These are phyloP conservation scores for Brachionus manjavacas DNA, from an alignment of 1,140 invertebrate genomes.

Conservation along the genomic window DNA sequence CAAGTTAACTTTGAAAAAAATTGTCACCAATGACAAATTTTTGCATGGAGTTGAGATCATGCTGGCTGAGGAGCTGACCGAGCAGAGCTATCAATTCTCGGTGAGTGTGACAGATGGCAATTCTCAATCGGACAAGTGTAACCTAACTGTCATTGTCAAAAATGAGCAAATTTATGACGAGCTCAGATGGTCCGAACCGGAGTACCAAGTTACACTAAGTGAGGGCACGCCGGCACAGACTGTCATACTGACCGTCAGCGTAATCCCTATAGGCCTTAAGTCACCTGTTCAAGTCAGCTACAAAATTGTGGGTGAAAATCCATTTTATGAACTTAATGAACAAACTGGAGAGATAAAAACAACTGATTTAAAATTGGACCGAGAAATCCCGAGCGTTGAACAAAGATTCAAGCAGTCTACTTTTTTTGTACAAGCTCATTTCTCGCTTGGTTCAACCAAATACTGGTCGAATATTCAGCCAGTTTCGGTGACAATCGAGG, in stretches of 20 bases:
- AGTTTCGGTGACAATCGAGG: neutral
- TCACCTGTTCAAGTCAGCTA: neutral
- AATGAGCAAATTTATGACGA: conserved; percentile 8
- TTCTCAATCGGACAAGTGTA: neutral
- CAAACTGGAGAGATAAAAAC: conserved; percentile 4
- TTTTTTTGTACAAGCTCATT: conserved; percentile 5
- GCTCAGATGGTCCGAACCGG: neutral
- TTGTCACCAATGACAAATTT: neutral
- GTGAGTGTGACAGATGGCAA: neutral
- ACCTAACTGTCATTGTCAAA: neutral
- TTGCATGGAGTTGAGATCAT: neutral
- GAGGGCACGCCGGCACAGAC: neutral
- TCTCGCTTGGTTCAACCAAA: neutral
- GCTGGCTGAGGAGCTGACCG: neutral
- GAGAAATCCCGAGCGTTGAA: neutral
- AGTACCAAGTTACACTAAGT: neutral
- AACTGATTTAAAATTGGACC: neutral
- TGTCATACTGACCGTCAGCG: neutral
- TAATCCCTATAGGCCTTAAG: neutral
- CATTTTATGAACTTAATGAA: conserved; percentile 10
- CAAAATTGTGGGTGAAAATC: neutral
- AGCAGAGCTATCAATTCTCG: neutral
- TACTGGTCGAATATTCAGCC: conserved; percentile 22
- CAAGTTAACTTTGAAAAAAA: neutral
- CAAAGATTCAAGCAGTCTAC: neutral